Conservation (phyloP, 2,797 vertebrate species). For the Lutra lutra region DNA sequence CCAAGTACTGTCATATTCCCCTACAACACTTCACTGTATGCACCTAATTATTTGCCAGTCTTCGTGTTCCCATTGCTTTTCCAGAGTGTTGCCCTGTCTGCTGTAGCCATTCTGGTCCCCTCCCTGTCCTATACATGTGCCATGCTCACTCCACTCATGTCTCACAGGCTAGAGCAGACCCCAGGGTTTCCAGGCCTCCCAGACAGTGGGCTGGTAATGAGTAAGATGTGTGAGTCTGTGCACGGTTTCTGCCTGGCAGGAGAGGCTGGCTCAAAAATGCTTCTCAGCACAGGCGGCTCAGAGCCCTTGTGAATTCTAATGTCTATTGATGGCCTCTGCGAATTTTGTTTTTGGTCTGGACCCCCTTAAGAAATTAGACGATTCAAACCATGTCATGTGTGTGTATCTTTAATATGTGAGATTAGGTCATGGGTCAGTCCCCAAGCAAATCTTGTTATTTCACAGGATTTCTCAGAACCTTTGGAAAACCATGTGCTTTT, state of each 20-base stretch:
- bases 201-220: accelerated
- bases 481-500: background rate
- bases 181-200: background rate
- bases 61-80: background rate
- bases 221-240: background rate
- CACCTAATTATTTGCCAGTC: too few relatives aligned
- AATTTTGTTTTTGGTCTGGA: background rate
- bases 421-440: background rate
- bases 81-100: accelerated
- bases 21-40: accelerated
- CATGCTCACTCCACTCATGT: accelerated
- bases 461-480: background rate
- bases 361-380: background rate
- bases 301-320: background rate
- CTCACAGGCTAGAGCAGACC: too few relatives aligned
- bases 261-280: background rate
- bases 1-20: background rate
- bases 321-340: background rate
- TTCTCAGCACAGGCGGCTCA: background rate
- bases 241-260: background rate
- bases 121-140: accelerated
- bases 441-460: background rate
- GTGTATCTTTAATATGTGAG: background rate
- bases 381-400: background rate
- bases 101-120: background rate